Base-by-base conservation (phyloP, 2,113 vertebrate species). In the Canis aureus region DNA sequence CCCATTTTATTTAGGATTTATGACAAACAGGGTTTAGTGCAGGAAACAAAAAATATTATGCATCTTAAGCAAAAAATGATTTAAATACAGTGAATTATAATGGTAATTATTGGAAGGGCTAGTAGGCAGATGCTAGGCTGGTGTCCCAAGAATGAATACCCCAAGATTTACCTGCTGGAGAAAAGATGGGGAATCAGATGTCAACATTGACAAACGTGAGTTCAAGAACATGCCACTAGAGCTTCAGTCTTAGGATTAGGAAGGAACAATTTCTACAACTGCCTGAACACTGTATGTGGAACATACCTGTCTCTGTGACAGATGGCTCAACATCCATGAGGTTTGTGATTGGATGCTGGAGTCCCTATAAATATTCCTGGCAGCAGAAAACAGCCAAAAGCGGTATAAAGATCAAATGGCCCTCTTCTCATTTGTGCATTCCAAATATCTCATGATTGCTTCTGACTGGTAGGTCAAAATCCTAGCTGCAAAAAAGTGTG, bases 331-430 rank as follows among this genome's bases (percentile, higher is more conserved):
- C 29, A 69, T 51, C 82, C 73, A 64, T 51, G 35, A 91, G 43
- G 11, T 32, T 89, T 67, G 60, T 86, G 83, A 87, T 64, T 29
- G 62, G 85, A 64, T 84, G 38, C 55, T 91, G 78, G 92, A 95
- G 91, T 89, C 78, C 82, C 67, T 79, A 32, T 59, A 94, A 95
- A 94, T 79, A 93, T 93, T 96, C 67, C 51, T 92, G 60, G 53
- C 38, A 57, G 29, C 35, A 91, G 49, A 81, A 97, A 85, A 93
- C 5, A 94, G 67, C 49, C 82, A 35, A 85, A 89, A 91, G 5
- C 55, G 79, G n/a, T 89, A 59, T 19, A 79, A 91, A 89, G 89
- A 82, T 83, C 89, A 96, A 89, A 73, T 89, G 73, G 49, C 73
- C 83, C 93, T 55, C 59, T 80, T 83, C n/a, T 95, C 55, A 62